phyloP scores from a whole-genome alignment of 2,113 vertebrate species.

The Girardinichthys multiradiatus region DNA sequence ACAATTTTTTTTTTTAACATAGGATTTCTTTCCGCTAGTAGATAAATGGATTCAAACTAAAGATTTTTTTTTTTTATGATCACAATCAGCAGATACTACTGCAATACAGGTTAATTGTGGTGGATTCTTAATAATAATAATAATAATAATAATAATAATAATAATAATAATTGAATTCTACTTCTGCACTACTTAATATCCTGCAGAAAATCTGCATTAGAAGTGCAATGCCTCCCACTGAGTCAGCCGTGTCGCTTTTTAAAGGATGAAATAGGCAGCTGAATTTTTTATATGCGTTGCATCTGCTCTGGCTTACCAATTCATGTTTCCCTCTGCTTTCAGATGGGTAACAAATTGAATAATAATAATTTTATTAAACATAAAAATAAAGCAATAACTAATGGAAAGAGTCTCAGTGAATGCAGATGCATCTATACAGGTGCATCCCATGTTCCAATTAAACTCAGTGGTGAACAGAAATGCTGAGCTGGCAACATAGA shows the following conservation, averaged over 20 bases:
- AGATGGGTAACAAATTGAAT: slow-evolving; percentile 4
- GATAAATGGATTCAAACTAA: no score
- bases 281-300: slow-evolving; percentile 56
- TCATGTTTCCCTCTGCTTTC: background rate
- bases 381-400: background rate
- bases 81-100: no score
- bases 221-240: slow-evolving; percentile 29
- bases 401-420: background rate
- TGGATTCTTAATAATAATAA: background rate
- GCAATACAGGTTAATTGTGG: no score
- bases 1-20: background rate
- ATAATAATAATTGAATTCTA: background rate
- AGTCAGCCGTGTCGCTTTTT: slow-evolving; percentile 20
- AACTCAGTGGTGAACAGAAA: background rate
- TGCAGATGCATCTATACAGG: slow-evolving; percentile 5
- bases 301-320: slow-evolving; percentile 36
- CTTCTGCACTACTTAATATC: slow-evolving; percentile 18
- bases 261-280: slow-evolving; percentile 44
- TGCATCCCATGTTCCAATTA: slow-evolving; percentile 6
- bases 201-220: slow-evolving; percentile 22
- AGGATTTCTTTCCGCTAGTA: background rate
- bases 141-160: background rate
- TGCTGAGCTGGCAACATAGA: background rate
- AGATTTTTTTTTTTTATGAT: no score
- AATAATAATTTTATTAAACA: background rate